Evolutionary conservation across 30 jellyfish, hydroid and myxozoan genomes (phyloP), one percentile per base, ranked within the genome.

Genomic region (Catostylus mosaicus): DNA sequence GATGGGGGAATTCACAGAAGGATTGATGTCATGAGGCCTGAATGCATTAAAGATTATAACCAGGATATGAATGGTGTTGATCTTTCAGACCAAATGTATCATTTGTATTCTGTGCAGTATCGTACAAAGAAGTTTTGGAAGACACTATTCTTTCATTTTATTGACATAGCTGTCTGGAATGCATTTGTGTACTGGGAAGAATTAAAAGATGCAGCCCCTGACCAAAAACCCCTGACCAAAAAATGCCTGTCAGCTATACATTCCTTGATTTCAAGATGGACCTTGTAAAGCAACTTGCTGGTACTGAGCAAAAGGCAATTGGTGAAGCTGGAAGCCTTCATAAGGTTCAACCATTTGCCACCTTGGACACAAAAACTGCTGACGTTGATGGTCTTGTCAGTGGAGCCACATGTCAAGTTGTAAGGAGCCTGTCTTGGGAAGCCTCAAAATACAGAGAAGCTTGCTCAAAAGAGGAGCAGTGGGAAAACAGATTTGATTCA

Each of bases 41-140:
- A 57, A 35, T 40, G 35, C 35, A 62, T 73, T 12, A 10, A 24
- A 26, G 83, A 69, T 57, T 84, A 84, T 64, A 84, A 84, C 30
- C 32, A 30, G 5, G 64, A 61, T 35, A 84, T 73, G 95, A 71
- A 71, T 45, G 95, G 95, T 4, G 90, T 84, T 54, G 95, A 73
- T 62, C 72, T 76, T 29, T 84, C 95, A 38, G 90, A 84, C 65
- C 84, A 84, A 54, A 35, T 77, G 67, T 46, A 23, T 35, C 37
- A 48, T 11, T 23, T 52, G 62, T 74, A 74, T 74, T 37, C 36
- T 74, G 80, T 77, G 23, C 70, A 45, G 69, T 77, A 40, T 35
- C 11, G 70, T 10, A 66, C 59, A 3, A 83, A 69, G 46, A 47
- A 78, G 50, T 69, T 56, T 81, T 69, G 93, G 93, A 83, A 83